Conservation (phyloP, 1,140 invertebrate species). For the Mercenaria mercenaria region DNA sequence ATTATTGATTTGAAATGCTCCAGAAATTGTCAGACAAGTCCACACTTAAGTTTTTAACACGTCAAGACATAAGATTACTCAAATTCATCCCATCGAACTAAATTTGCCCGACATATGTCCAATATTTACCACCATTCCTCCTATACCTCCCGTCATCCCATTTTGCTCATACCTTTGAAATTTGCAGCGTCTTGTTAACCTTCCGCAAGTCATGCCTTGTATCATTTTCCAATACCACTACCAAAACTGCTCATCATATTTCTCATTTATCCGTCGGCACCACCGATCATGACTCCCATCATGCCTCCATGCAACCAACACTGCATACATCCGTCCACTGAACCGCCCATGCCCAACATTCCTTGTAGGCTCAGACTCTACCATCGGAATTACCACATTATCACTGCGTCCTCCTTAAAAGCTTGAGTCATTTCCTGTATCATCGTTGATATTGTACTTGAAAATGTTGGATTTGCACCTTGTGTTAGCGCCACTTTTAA, state of each 20-base stretch:
- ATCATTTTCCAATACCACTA: neutral
- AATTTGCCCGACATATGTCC: neutral
- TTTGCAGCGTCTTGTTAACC: too few relatives aligned
- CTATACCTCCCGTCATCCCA: neutral
- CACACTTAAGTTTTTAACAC: too few relatives aligned
- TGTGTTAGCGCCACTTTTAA: neutral
- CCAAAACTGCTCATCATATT: neutral
- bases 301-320: neutral
- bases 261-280: neutral
- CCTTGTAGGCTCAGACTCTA: neutral
- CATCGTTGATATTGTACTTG: neutral
- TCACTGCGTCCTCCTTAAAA: neutral
- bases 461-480: neutral
- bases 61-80: too few relatives aligned
- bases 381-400: too few relatives aligned
- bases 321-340: neutral
- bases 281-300: neutral
- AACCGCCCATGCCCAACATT: neutral
- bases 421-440: neutral
- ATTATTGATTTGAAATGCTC: too few relatives aligned
- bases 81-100: neutral
- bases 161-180: neutral
- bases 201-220: neutral
- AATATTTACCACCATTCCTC: too few relatives aligned
- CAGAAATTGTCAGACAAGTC: too few relatives aligned